Evolutionary conservation across 2,797 vertebrate genomes (phyloP).

Genomic region (Gymnopithys bicolor): DNA sequence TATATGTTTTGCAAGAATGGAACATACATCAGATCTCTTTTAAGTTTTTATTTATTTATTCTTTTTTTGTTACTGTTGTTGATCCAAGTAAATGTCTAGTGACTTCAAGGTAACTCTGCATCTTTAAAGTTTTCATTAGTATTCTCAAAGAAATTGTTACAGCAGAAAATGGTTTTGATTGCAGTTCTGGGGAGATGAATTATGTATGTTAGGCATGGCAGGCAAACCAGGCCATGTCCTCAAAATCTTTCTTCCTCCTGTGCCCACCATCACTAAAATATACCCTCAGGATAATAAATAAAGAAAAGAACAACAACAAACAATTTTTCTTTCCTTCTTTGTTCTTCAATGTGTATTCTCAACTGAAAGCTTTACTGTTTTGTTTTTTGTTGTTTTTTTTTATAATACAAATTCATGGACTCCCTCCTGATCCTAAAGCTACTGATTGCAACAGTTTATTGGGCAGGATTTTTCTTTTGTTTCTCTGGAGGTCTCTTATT

Average conservation of each 20-base stretch:
- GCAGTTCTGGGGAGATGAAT: not conserved
- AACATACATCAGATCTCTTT: not conserved
- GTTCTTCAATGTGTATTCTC: not conserved
- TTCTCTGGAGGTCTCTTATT: not conserved
- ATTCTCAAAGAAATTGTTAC: not conserved
- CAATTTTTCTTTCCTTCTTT: not conserved
- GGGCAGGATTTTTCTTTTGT: not conserved
- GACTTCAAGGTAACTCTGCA: not conserved
- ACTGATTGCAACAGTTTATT: not conserved
- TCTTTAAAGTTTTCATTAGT: not conserved
- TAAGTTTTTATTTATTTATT: not conserved
- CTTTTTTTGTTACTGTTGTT: not conserved
- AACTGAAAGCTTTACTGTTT: not conserved
- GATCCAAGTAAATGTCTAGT: not conserved
- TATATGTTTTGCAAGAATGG: not conserved
- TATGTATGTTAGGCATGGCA: not conserved
- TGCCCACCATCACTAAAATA: not conserved
- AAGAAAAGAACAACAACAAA: not conserved
- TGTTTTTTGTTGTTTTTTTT: too few species aligned
- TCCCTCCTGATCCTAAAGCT: not conserved
- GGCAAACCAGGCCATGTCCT: not conserved
- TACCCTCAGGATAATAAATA: not conserved
- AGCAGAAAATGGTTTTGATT: not conserved
- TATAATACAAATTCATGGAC: not conserved
- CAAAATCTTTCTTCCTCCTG: not conserved